These are phyloP conservation scores for Exaiptasia diaphana DNA, from an alignment of 64 coral and sea anemone genomes.

Conservation along the genomic window DNA sequence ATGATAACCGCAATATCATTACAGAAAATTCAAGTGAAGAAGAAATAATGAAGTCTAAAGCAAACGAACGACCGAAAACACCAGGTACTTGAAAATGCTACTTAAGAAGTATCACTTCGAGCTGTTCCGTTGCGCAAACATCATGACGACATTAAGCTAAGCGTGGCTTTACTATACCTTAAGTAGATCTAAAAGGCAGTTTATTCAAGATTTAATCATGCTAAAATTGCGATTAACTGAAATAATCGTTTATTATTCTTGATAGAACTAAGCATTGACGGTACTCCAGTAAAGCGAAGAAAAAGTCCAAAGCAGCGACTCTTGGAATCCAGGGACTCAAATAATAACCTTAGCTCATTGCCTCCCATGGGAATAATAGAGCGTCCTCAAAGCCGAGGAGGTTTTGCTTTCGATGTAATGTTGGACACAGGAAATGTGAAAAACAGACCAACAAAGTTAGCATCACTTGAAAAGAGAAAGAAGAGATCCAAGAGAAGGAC, in stretches of 20 bases:
- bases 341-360: conserved; percentile 54
- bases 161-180: too few species aligned
- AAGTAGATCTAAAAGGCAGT: too few species aligned
- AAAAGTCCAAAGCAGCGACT: conserved; percentile 59
- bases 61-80: conserved; percentile 66
- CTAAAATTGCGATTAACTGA: too few species aligned
- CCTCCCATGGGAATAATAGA: conserved; percentile 62
- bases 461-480: conserved; percentile 75
- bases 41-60: conserved; percentile 31
- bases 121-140: too few species aligned
- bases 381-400: conserved; percentile 78
- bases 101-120: not conserved
- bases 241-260: not conserved
- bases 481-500: conserved; percentile 65
- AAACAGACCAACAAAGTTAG: conserved; percentile 72
- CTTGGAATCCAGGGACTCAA: conserved; percentile 58
- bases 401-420: conserved; percentile 78
- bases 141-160: too few species aligned
- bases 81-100: conserved; percentile 72
- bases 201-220: too few species aligned
- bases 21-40: conserved; percentile 51
- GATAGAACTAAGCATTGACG: conserved; percentile 66
- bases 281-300: conserved; percentile 58
- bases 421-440: conserved; percentile 92
- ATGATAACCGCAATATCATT: conserved; percentile 70